Conservation (phyloP, 2,797 vertebrate genomes). For the Synaphobranchus kaupii region DNA sequence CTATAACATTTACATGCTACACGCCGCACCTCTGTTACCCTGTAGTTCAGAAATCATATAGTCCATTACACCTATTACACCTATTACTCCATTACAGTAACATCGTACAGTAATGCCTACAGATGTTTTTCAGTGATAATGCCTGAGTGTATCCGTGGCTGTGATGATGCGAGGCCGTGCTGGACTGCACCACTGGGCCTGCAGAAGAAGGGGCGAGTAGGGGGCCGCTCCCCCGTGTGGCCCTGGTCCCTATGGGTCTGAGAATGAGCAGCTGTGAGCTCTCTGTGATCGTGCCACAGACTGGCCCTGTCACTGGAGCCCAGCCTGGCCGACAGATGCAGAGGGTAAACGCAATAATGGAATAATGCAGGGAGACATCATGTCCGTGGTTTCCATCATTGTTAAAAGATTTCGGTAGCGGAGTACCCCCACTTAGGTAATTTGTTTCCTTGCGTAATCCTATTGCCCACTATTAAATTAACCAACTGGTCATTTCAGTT, state of each 20-base stretch:
- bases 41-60: not conserved
- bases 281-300: not conserved
- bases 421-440: conserved; percentile 81
- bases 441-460: conserved; percentile 82
- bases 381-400: conserved; percentile 80
- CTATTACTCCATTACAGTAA: too few relatives aligned
- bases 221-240: conserved; percentile 53
- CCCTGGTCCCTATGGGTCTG: conserved; percentile 46
- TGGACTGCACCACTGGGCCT: not conserved
- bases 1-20: not conserved
- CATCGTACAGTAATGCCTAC: not conserved
- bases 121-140: not conserved
- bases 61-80: not conserved
- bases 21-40: too few relatives aligned
- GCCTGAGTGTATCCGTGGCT: not conserved
- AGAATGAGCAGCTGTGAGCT: conserved; percentile 60
- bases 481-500: conserved; percentile 81
- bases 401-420: conserved; percentile 77
- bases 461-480: conserved; percentile 82
- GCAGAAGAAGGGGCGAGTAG: not conserved
- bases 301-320: conserved; percentile 60
- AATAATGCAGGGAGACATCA: conserved; percentile 78
- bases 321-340: conserved; percentile 72
- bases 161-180: not conserved
- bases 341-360: conserved; percentile 71